Percentiles rank a stretch among this genome's conserved stretches.
Conservation (phyloP, 2,888 invertebrate species). For the Apamea epomidion region DNA sequence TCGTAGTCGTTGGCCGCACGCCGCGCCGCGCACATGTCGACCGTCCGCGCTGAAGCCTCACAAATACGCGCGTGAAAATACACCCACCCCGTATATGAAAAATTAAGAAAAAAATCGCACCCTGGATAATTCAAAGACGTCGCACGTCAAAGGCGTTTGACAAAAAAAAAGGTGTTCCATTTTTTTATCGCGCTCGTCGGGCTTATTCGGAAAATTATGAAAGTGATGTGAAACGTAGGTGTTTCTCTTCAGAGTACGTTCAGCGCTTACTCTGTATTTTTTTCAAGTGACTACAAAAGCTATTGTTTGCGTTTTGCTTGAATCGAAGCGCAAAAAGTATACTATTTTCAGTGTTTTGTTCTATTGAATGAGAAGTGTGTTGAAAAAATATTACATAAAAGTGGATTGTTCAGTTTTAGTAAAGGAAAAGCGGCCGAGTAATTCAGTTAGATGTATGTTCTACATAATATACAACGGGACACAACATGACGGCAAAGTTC, state of each 20-base stretch:
- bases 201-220: constrained; percentile 86
- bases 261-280: constrained; percentile 79
- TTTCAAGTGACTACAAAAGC: constrained; percentile 87
- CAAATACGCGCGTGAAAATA: constrained; percentile 84
- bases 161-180: constrained; percentile 81
- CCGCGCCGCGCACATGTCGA: constrained; percentile 87
- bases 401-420: constrained; percentile 88
- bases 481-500: constrained; percentile 91
- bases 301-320: constrained; percentile 84
- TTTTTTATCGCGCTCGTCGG: constrained; percentile 77
- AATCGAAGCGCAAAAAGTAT: constrained; percentile 81
- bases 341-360: constrained; percentile 87
- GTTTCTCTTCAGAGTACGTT: constrained; percentile 82
- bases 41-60: constrained; percentile 78
- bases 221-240: constrained; percentile 87
- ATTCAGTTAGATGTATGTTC: constrained; percentile 90
- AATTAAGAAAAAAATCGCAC: constrained; percentile 76
- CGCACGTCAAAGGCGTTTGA: constrained; percentile 78
- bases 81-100: constrained; percentile 77
- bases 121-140: constrained; percentile 75
- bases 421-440: constrained; percentile 86
- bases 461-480: constrained; percentile 90
- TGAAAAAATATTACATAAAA: constrained; percentile 88
- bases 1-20: constrained; percentile 88
- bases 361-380: constrained; percentile 86